Evolutionary conservation across 35 echinoderm and acorn worm genomes (phyloP).

Genomic region (Acanthaster planci): DNA sequence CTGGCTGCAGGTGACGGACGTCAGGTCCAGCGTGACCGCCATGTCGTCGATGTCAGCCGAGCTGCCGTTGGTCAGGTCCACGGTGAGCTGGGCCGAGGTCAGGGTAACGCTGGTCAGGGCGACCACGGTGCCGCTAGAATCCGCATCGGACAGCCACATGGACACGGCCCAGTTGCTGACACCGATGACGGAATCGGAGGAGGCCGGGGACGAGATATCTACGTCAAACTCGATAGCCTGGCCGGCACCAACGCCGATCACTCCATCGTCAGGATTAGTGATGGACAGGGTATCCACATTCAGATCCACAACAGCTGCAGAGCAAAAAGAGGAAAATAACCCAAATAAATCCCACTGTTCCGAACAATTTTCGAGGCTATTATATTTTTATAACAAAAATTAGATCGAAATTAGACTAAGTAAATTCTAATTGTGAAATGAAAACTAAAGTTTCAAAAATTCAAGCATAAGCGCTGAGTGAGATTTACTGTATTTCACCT

Average conservation of each 20-base stretch:
- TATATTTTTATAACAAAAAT: too few species aligned
- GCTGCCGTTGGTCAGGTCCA: slow-evolving; percentile 28
- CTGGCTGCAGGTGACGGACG: slow-evolving; percentile 50
- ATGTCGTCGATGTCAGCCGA: slow-evolving; percentile 16
- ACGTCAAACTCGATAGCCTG: slow-evolving; percentile 43
- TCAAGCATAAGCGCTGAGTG: too few species aligned
- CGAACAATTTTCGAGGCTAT: too few species aligned
- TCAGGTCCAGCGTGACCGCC: slow-evolving; percentile 57
- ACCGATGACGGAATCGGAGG: slow-evolving; percentile 51
- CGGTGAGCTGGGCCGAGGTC: slow-evolving; percentile 28
- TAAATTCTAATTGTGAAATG: too few species aligned
- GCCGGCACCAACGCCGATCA: slow-evolving; percentile 44
- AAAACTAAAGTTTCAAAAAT: too few species aligned
- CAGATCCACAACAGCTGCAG: slow-evolving; percentile 34
- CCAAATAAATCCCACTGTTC: too few species aligned
- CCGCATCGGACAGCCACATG: slow-evolving; percentile 41
- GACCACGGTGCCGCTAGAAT: slow-evolving; percentile 32
- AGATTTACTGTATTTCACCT: too few species aligned
- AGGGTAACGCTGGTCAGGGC: slow-evolving; percentile 25
- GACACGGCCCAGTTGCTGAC: slow-evolving; percentile 49
- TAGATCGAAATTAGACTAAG: too few species aligned
- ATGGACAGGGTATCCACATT: slow-evolving; percentile 37
- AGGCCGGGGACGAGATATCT: slow-evolving; percentile 2
- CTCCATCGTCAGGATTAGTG: slow-evolving; percentile 57
- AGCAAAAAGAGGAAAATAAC: background rate